phyloP scores from a whole-genome alignment of 2,113 vertebrate species.

The Pelecanoides urinatrix region DNA sequence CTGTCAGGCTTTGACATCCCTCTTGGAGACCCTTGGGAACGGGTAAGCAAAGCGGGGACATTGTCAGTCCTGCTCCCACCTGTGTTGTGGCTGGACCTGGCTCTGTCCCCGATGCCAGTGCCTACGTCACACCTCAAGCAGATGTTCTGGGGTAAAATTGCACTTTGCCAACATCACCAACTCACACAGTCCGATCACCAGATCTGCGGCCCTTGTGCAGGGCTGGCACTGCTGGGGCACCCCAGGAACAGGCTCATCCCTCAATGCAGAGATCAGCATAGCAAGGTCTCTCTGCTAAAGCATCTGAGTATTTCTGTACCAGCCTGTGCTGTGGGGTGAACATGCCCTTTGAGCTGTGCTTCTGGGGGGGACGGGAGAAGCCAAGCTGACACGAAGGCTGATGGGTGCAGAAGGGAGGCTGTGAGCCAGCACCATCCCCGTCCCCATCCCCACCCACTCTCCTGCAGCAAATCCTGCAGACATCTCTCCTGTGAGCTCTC shows the following conservation, averaged over 20 bases:
- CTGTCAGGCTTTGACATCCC: background rate
- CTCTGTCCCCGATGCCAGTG: background rate
- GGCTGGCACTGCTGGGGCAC: background rate
- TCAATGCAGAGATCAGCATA: background rate
- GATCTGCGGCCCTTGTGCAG: background rate
- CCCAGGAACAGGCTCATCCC: background rate
- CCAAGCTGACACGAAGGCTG: background rate
- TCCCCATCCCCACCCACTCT: background rate
- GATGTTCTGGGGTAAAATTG: background rate
- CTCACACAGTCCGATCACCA: background rate
- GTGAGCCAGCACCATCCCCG: background rate
- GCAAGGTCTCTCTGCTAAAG: no score
- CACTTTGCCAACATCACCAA: background rate
- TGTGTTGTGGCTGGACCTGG: background rate
- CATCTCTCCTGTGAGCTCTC: background rate
- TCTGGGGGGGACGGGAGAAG: background rate
- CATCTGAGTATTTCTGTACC: background rate
- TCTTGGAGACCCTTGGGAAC: background rate
- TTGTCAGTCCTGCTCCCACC: background rate
- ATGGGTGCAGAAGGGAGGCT: background rate
- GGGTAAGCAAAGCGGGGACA: background rate
- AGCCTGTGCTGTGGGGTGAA: background rate
- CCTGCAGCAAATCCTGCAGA: background rate
- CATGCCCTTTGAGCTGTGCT: accelerated
- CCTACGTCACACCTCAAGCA: background rate